Base-by-base conservation (phyloP, 2,797 vertebrate species). In the Hippocampus kuda region DNA sequence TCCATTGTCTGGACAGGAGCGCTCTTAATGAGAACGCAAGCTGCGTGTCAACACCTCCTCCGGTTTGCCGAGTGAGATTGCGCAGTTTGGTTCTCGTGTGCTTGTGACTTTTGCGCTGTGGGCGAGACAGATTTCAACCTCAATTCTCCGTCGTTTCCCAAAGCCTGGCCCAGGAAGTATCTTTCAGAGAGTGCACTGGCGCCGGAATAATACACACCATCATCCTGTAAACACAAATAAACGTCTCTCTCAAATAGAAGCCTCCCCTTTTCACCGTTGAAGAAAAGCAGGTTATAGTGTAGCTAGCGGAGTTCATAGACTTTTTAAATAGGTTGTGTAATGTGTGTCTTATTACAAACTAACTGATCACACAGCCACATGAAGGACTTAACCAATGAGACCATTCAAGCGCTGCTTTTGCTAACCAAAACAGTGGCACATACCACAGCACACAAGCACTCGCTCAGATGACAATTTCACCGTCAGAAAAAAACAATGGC, bases 1-100 rank as follows among this genome's bases (percentile, higher is more conserved):
- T 85, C 86, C 88, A 87, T 90, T 90, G 89, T 88, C 80, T 83
- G 83, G 80, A 84, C 81, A 82, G 81, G 70, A 69, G 78, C 79
- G 81, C 83, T 82, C 83, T 85, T 84, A 81, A 86, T 86, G 87
- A 81, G 77, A 76, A 72, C 76, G 73, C 69, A 81, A 74, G 81
- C 71, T 73, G 66, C 75, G 69, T 79, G 84, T 88, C 88, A 86
- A 81, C 86, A 83, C 82, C 72, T 87, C 71, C 71, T 70, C 65
- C 59, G 59, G 74, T 76, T 73, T 67, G 67, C 51, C 66, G 70
- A 66, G 69, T 84, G 83, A 89, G 77, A 85, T 88, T 82, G 84
- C 82, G 65, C 80, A 80, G 77, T 77, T 73, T 56, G 69, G 64
- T 70, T 82, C 76, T 67, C 67, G 70, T 77, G 78, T 64, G 73